These are phyloP conservation scores for Mythimna ferrago DNA, from an alignment of 2,888 invertebrate species.

Conservation along the genomic window DNA sequence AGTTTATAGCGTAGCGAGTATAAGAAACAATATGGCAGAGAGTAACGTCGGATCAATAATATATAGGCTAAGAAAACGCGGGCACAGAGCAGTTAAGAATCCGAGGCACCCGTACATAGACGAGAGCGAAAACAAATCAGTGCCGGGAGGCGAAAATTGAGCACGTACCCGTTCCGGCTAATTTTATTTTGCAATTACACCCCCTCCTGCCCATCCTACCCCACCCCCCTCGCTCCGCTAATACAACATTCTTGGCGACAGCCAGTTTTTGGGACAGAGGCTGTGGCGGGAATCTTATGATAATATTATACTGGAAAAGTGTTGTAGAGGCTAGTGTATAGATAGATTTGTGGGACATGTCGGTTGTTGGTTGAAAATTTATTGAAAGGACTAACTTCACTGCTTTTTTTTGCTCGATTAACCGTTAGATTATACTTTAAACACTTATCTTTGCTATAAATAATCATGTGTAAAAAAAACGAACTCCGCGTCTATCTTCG, in stretches of 20 bases:
- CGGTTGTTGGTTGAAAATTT: slow-evolving; percentile 13
- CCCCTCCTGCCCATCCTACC: slow-evolving; percentile 72
- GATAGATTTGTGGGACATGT: slow-evolving; percentile 37
- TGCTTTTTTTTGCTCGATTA: not conserved
- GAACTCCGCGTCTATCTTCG: accelerated
- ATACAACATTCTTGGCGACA: slow-evolving; percentile 90
- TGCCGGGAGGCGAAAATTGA: slow-evolving; percentile 90
- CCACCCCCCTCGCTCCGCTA: slow-evolving; percentile 75
- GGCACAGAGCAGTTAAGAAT: slow-evolving; percentile 76
- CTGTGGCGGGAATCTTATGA: slow-evolving; percentile 63
- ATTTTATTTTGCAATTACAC: slow-evolving; percentile 91
- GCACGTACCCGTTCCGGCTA: slow-evolving; percentile 91
- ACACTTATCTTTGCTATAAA: not conserved
- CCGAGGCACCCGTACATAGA: slow-evolving; percentile 78
- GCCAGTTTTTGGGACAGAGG: slow-evolving; percentile 78
- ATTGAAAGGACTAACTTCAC: not conserved
- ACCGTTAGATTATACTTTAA: not conserved
- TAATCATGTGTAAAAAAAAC: not conserved
- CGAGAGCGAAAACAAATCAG: slow-evolving; percentile 90
- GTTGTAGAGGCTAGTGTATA: slow-evolving; percentile 37
- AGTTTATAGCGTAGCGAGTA: slow-evolving; percentile 61
- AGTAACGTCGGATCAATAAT: slow-evolving; percentile 85
- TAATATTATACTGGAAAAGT: slow-evolving; percentile 60
- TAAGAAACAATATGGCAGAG: slow-evolving; percentile 82
- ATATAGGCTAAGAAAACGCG: slow-evolving; percentile 87